phyloP scores from a whole-genome alignment of 1,140 invertebrate species.

The Tetragnatha versicolor region DNA sequence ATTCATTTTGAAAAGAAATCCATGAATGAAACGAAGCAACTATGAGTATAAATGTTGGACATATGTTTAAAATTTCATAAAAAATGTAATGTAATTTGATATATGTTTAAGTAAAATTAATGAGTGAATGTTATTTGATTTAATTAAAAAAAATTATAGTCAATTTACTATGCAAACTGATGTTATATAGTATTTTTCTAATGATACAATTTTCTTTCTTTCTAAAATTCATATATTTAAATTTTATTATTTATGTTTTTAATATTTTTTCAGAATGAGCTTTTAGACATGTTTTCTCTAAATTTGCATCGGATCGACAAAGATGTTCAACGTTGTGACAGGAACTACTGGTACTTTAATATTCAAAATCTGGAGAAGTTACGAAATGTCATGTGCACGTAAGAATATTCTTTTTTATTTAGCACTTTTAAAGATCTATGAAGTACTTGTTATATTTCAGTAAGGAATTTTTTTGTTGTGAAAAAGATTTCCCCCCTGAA shows the following conservation, averaged over 20 bases:
- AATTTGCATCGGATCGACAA: slow-evolving; percentile 96
- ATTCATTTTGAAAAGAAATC: too few relatives aligned
- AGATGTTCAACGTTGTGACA: slow-evolving; percentile 92
- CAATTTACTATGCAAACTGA: not conserved
- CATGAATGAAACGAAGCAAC: too few relatives aligned
- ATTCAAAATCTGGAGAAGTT: slow-evolving; percentile 89
- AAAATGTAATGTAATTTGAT: too few relatives aligned
- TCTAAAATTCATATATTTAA: not conserved
- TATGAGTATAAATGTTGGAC: too few relatives aligned
- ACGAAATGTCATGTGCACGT: slow-evolving; percentile 96
- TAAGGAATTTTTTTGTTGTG: too few relatives aligned
- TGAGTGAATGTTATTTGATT: too few relatives aligned
- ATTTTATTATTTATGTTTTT: not conserved
- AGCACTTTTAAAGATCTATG: too few relatives aligned
- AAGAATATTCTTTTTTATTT: slow-evolving; percentile 64
- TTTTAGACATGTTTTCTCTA: slow-evolving; percentile 85
- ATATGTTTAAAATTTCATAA: too few relatives aligned
- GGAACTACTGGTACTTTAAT: slow-evolving; percentile 90
- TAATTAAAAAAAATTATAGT: not conserved
- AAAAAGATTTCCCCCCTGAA: too few relatives aligned
- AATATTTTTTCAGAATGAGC: slow-evolving; percentile 71
- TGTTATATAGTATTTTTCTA: not conserved
- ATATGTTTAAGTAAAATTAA: too few relatives aligned
- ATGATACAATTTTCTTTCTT: not conserved
- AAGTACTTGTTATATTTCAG: too few relatives aligned